Evolutionary conservation across 2,113 vertebrate species (phyloP), one percentile per base, ranked within the genome.

Genomic region (Cephalopholis sonnerati): DNA sequence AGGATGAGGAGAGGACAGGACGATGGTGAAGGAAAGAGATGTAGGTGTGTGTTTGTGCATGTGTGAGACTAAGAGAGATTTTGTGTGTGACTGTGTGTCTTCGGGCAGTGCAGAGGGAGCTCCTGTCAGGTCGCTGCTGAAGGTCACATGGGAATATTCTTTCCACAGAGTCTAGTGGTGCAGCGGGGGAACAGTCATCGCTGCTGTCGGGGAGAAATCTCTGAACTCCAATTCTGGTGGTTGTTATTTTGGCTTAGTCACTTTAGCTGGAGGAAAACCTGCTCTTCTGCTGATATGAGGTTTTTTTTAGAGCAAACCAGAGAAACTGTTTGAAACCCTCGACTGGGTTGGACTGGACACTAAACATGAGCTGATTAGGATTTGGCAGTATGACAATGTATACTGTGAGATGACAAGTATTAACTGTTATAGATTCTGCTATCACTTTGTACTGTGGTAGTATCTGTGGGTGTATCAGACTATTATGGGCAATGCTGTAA

Each of bases 71-170:
- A 15, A 55, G 27, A 69, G 7, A 50, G 55, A 27, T 55, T 41
- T 11, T 3, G 54, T 53, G 61, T 74, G 71, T 24, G 66, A 7
- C 22, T 65, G 64, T 59, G 76, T 67, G 77, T 83, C 79, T 87
- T 67, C 29, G 20, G 79, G 77, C 51, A 22, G 79, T 13, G 58
- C 73, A 79, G 75, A 79, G 86, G 77, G 63, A 90, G 44, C 82
- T 87, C 70, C 82, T 74, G 73, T 79, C 53, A 55, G 77, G 85
- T 90, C 66, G 36, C 27, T 7, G 73, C 76, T 84, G 87, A 91
- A 92, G 89, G 93, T 92, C 89, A 87, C 81, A 66, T n/a, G 83
- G 75, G 90, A 88, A 69, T 82, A 53, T 81, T 85, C n/a, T 90
- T 79, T 87, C 81, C 77, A 79, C 65, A 54, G 75, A 51, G 75